phyloP scores from a whole-genome alignment of 2,797 vertebrate species.

The Propithecus deckenii region DNA sequence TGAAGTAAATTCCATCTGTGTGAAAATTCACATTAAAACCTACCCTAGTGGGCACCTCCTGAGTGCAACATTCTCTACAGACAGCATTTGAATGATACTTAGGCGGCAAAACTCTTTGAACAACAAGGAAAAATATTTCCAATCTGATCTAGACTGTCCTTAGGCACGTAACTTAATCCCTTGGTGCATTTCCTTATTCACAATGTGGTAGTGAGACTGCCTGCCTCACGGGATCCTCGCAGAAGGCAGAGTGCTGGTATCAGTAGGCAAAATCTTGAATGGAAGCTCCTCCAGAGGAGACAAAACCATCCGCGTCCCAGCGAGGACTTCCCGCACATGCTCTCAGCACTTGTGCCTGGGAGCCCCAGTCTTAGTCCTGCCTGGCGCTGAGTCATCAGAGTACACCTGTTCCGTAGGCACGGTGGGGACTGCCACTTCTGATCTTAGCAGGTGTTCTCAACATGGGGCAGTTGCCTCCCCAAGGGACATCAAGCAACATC shows the following conservation, averaged over 20 bases:
- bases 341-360: not conserved
- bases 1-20: not conserved
- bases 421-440: not conserved
- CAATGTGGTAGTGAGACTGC: accelerated
- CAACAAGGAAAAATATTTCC: not conserved
- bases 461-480: not conserved
- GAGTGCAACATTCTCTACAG: not conserved
- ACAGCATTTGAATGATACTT: not conserved
- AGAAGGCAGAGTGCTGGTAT: not conserved
- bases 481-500: not conserved
- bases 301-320: not conserved
- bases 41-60: not conserved
- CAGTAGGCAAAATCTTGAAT: not conserved
- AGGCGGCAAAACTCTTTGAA: not conserved
- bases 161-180: not conserved
- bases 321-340: not conserved
- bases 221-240: not conserved
- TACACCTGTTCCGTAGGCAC: not conserved
- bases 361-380: no score
- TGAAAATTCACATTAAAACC: not conserved
- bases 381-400: accelerated
- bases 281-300: not conserved
- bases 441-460: not conserved
- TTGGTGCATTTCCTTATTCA: not conserved
- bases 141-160: not conserved